Percentiles rank a stretch among this genome's conserved stretches.
Evolutionary conservation across 2,888 invertebrate genomes (phyloP).

Genomic region (Yponomeuta malinellus): DNA sequence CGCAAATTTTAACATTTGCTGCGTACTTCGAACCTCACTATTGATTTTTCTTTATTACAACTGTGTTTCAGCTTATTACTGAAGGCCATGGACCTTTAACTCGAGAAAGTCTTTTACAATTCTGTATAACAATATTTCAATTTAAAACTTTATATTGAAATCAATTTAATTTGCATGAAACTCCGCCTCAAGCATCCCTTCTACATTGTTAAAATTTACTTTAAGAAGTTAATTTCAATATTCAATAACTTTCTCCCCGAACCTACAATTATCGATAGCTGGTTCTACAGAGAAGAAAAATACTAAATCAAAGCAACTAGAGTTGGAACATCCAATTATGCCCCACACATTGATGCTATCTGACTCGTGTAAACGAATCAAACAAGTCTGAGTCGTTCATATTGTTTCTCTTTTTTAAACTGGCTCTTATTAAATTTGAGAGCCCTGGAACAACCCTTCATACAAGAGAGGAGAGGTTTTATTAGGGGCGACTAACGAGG

Average conservation of each 20-base stretch:
- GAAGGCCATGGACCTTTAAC: not conserved
- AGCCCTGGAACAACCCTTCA: slow-evolving; percentile 61
- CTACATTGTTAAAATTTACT: not conserved
- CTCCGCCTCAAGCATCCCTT: not conserved
- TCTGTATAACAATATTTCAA: not conserved
- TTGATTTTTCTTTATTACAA: not conserved
- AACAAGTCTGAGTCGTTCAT: slow-evolving; percentile 21
- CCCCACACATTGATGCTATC: slow-evolving; percentile 16
- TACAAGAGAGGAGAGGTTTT: slow-evolving; percentile 68
- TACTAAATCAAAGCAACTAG: not conserved
- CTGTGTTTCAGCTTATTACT: not conserved
- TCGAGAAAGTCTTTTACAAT: not conserved
- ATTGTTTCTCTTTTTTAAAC: slow-evolving; percentile 67
- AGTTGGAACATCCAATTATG: slow-evolving; percentile 11
- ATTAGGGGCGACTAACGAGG: slow-evolving; percentile 72
- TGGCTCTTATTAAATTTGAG: slow-evolving; percentile 70
- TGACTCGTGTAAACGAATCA: slow-evolving; percentile 18
- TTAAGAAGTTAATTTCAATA: slow-evolving; percentile 2
- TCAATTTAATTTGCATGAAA: slow-evolving; percentile 2
- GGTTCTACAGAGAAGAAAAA: not conserved
- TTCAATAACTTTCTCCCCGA: not conserved
- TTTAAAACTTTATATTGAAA: slow-evolving; percentile 2
- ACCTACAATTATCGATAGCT: not conserved
- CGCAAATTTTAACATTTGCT: slow-evolving; percentile 43
- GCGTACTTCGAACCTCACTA: not conserved